phyloP scores from a whole-genome alignment of 2,113 vertebrate species.

The Benitochromis conjunctus region DNA sequence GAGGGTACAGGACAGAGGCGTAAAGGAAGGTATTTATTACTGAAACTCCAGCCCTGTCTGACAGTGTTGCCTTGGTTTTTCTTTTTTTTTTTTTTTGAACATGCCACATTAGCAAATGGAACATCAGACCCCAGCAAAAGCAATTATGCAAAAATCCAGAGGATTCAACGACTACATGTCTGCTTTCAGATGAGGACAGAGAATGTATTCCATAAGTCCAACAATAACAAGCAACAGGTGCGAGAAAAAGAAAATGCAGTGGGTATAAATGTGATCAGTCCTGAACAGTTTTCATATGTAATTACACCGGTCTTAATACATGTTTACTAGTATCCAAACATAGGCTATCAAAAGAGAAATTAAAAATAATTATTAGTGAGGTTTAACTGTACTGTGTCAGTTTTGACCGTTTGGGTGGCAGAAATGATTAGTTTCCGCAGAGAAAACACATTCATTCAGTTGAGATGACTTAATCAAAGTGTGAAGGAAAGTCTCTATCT shows the following conservation, averaged over 20 bases:
- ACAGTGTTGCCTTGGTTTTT: background rate
- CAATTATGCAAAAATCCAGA: conserved; percentile 45
- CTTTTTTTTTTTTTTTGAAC: background rate
- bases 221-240: conserved; percentile 11
- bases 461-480: background rate
- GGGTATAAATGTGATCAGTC: background rate
- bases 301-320: background rate
- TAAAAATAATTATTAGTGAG: background rate
- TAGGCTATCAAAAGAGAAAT: background rate
- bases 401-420: background rate
- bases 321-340: background rate
- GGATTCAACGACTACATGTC: conserved; percentile 14
- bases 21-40: conserved; percentile 16
- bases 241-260: background rate
- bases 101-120: conserved; percentile 34
- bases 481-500: background rate
- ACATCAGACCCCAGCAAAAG: conserved; percentile 24
- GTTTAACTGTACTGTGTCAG: background rate
- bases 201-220: background rate
- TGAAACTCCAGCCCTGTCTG: background rate
- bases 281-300: background rate
- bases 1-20: background rate
- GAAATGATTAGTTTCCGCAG: background rate
- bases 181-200: conserved; percentile 3
- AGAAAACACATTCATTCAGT: background rate